Base-by-base conservation (phyloP, 2,797 vertebrate species). In the Macrochelys suwanniensis region DNA sequence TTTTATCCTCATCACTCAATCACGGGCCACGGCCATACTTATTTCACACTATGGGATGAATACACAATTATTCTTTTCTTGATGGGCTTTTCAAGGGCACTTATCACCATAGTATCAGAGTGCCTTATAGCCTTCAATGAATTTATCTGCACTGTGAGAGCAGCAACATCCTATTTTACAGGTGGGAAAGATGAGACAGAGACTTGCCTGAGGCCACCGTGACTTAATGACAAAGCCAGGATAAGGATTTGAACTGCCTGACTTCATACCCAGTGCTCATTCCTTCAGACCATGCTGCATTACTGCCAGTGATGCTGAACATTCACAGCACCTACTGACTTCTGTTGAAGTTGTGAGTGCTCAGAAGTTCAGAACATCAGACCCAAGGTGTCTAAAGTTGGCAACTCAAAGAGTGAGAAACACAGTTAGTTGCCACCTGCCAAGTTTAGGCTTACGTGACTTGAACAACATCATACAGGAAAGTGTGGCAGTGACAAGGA, bases 371-470 rank as follows among this genome's bases (percentile, higher is more conserved):
- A 6, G 53, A 81, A 56, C 56, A 42, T n/a, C 53, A 57, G 26
- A 42, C 11, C 53, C 26, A 13, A 81, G 13, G 15, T 42, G n/a
- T 37, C n/a, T 21, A n/a, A 68, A 37, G 19, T 6, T 68, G 65
- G 19, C 33, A 68, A 37, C 65, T 23, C 57, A 61, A 31, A 54
- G 21, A 54, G 21, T 54, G 53, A 54, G 53, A 65, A 65, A 65
- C 13, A n/a, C 28, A 54, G 53, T 23, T 23, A 61, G 33, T 42
- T 53, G 49, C n/a, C n/a, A 80, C 53, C n/a, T 25, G 9, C 3
- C 21, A 92, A 54, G 0, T 0, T 0, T 74, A 5, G 87, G 12
- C 28, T 31, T 80, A 1, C 89, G 80, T 87, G 21, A 1, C 71
- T 71, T 79, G 21, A 15, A 76, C 47, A 88, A 11, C 88, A 76